Evolutionary conservation across 2,113 vertebrate species (phyloP).

Genomic region (Pica pica): DNA sequence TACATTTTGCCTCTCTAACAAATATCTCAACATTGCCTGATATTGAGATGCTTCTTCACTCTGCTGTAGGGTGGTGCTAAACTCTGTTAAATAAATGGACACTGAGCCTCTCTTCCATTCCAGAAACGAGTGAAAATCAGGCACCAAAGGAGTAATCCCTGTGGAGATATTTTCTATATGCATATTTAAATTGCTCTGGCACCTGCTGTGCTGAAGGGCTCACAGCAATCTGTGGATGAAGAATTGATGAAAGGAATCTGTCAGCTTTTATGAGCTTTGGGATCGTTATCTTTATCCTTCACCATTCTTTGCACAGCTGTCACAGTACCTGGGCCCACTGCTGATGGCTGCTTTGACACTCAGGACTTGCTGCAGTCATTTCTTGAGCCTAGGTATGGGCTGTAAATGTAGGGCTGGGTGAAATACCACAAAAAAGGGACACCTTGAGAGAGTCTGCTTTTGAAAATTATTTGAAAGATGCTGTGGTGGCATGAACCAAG

Average conservation of each 20-base stretch:
- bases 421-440: background rate
- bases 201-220: background rate
- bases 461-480: background rate
- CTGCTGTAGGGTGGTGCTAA: background rate
- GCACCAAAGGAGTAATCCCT: background rate
- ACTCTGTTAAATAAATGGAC: background rate
- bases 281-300: background rate
- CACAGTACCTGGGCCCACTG: background rate
- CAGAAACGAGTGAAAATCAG: background rate
- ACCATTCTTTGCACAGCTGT: background rate
- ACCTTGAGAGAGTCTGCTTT: background rate
- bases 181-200: background rate
- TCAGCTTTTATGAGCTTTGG: background rate
- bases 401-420: background rate
- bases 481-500: background rate
- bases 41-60: background rate
- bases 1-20: background rate
- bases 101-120: background rate
- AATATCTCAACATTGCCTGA: background rate
- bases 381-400: background rate
- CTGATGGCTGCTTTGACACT: background rate
- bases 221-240: background rate
- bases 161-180: background rate
- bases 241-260: background rate
- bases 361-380: background rate